Base-by-base conservation (phyloP, 2,888 invertebrate species). In the Pecten maximus region DNA sequence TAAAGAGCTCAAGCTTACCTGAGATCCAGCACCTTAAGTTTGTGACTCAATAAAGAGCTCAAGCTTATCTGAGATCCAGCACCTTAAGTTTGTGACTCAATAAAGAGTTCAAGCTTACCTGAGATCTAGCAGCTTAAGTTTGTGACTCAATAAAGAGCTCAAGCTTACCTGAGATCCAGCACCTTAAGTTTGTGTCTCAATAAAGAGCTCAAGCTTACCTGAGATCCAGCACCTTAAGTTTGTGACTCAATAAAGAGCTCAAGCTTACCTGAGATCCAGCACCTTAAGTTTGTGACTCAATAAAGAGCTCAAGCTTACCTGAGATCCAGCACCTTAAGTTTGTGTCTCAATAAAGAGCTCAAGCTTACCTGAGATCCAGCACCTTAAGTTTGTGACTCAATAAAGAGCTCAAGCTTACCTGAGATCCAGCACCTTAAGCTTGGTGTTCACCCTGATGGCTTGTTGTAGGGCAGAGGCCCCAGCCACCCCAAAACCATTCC, bases 261-360 rank as follows among this genome's bases (percentile, higher is more conserved):
- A 96, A 48, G 92, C 94, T 93, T 93, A 96, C 96, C 95, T 95
- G 44, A 96, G 93, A 92, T 96, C 96, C 10, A 96, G n/a, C 54
- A 54, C 19, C 23, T 19, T 54, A 23, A 23, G 54, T 23, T 23
- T n/a, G 23, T 54, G 19, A 44, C 44, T 12, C 44, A n/a, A n/a
- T 44, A 12, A 44, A 12, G 44, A 12, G 44, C 12, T n/a, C 19
- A 19, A 54, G n/a, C 54, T 54, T 19, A n/a, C 54, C 19, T n/a
- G 23, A 54, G 54, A 23, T 54, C n/a, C 6, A 54, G 54, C 54
- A n/a, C 54, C 23, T 54, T 23, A 23, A 54, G 54, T 19, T 54
- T n/a, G 23, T n/a, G 23, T 54, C 6, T 50, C 23, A 23, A 40
- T 23, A 19, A 40, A 28, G 28, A 86, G 19, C n/a, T n/a, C n/a